phyloP scores from a whole-genome alignment of 2,797 vertebrate species.

The Pteropus rufus region DNA sequence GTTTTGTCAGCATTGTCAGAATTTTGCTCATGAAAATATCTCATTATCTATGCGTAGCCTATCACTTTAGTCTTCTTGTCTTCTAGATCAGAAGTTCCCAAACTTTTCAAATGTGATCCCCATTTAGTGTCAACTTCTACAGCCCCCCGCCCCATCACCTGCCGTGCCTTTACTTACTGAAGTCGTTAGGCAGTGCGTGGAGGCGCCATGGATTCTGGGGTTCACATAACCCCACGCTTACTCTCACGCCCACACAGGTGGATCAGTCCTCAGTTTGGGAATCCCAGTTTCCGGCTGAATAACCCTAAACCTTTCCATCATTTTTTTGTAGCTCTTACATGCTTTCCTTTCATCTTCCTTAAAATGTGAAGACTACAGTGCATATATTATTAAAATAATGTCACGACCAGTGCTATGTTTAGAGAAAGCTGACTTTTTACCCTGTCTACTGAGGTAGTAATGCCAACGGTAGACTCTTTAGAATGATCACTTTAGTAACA shows the following conservation, averaged over 20 bases:
- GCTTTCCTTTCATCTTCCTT: not conserved
- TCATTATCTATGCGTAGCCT: not conserved
- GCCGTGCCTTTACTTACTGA: not conserved
- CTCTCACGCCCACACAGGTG: not conserved
- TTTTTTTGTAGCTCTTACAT: not conserved
- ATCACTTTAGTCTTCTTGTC: not conserved
- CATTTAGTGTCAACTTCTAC: not conserved
- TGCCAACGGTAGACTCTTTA: not conserved
- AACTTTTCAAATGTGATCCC: not conserved
- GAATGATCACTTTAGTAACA: not conserved
- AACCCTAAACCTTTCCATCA: not conserved
- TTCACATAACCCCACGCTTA: not conserved
- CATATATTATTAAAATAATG: not conserved
- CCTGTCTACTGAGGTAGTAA: not conserved
- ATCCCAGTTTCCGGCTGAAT: not conserved
- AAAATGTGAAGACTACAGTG: not conserved
- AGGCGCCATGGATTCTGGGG: not conserved
- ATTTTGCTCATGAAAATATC: not conserved
- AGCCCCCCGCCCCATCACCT: not conserved
- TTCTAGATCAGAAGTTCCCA: not conserved
- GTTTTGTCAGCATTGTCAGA: not conserved
- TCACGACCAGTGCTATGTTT: not conserved
- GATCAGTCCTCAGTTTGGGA: not conserved
- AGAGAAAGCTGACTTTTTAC: not conserved
- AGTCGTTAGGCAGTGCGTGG: not conserved